Evolutionary conservation across 1,140 invertebrate genomes (phyloP), one percentile per base, ranked within the genome.

Genomic region (Hirudo medicinalis): DNA sequence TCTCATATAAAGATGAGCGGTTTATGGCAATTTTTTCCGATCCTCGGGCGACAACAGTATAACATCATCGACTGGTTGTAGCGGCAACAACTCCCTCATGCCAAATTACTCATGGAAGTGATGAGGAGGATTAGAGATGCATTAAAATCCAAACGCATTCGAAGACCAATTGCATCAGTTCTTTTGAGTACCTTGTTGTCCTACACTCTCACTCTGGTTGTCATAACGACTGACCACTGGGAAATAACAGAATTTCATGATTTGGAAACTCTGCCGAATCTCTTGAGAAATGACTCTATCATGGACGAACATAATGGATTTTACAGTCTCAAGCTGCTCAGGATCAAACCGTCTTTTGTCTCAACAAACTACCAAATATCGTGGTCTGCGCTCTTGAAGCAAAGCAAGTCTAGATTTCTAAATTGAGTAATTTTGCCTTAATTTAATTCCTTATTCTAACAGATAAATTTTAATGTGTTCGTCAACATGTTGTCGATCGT

Each of bases 151-250:
- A 22, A 32, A 22, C 57, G 57, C 11, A 63, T 63, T 32, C 57
- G 57, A 63, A 63, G 29, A 63, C 57, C 57, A 32, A 63, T 32
- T 13, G 29, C 29, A 22, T 22, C 57, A 1, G 57, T 32, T 25
- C 22, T 63, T 32, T 63, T 22, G 8, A 63, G 22, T 25, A 63
- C 57, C 57, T 32, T 63, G 19, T n/a, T 63, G 8, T 63, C 57
- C 57, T 25, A 63, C 20, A 63, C 29, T 32, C 57, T 63, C 13
- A 63, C 57, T 25, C 22, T 63, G 29, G 57, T 63, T 63, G 57
- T 63, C 57, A 63, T 63, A 32, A 63, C 22, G 8, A 63, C 57
- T 63, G 57, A 63, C 57, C 29, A 63, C 20, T 63, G 57, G 57
- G 57, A 63, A 32, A 13, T 22, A 25, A 63, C 57, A 63, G 57